Conservation (phyloP, 2,113 vertebrate species). For the Crotalus helleri region DNA sequence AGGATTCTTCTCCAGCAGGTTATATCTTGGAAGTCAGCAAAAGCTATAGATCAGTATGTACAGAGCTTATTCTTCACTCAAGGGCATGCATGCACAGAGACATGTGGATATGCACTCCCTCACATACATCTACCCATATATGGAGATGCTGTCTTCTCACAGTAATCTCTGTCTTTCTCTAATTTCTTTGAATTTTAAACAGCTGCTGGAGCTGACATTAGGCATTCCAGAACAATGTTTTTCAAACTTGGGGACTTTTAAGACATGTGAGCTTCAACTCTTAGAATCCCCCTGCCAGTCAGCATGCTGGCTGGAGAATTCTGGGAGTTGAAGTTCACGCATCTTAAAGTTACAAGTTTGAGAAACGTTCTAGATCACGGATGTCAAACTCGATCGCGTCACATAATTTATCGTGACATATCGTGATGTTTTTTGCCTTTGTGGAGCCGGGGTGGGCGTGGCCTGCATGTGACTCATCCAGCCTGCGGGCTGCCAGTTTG, state of each 20-base stretch:
- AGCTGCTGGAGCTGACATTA: background rate
- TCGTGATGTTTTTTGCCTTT: no score
- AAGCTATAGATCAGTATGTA: background rate
- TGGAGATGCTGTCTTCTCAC: background rate
- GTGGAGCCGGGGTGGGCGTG: no score
- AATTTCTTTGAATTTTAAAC: background rate
- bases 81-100: background rate
- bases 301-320: background rate
- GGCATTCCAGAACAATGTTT: background rate
- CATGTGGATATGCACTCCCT: background rate
- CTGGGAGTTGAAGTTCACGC: background rate
- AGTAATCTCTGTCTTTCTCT: background rate
- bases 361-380: background rate
- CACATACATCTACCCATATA: background rate
- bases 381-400: no score
- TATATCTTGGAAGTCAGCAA: background rate
- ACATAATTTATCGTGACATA: no score
- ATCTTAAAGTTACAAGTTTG: background rate
- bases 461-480: no score
- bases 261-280: background rate
- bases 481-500: no score
- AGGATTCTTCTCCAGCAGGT: no score
- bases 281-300: no score
- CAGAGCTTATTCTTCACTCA: background rate
- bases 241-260: background rate